These are phyloP conservation scores for Parauchenoglanis punctatus DNA, from an alignment of 2,797 vertebrate genomes.

Conservation along the genomic window DNA sequence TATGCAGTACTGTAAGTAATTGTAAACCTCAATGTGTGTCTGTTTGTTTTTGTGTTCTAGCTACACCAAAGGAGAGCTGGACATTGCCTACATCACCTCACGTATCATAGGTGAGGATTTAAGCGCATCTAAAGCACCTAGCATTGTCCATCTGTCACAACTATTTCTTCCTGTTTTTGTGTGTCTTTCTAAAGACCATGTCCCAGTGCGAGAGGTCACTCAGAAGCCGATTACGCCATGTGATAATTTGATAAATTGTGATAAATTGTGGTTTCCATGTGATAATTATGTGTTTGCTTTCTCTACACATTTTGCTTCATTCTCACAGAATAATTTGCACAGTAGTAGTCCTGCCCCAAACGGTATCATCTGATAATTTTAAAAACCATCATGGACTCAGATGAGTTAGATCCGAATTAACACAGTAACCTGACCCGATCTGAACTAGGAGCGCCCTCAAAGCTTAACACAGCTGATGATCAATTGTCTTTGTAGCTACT, in stretches of 20 bases:
- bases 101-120: slow-evolving; percentile 90
- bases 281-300: slow-evolving; percentile 8
- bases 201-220: not conserved
- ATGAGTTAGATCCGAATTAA: not conserved
- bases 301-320: not conserved
- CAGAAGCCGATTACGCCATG: not conserved
- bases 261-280: not conserved
- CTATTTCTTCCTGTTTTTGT: not conserved
- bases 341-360: not conserved
- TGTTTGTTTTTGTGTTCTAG: slow-evolving; percentile 69
- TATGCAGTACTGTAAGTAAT: not conserved
- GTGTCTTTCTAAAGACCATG: not conserved
- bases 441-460: no score
- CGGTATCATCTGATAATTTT: not conserved
- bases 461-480: not conserved
- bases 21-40: not conserved
- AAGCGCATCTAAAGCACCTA: not conserved
- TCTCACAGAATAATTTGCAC: not conserved
- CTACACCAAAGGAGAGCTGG: slow-evolving; percentile 97
- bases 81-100: slow-evolving; percentile 96
- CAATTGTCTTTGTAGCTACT: no score
- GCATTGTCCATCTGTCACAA: not conserved
- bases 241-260: no score
- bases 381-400: not conserved
- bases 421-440: not conserved